These are phyloP conservation scores for Petrocephalus schoutedeni DNA, from an alignment of 2,797 vertebrate species.

Conservation along the genomic window DNA sequence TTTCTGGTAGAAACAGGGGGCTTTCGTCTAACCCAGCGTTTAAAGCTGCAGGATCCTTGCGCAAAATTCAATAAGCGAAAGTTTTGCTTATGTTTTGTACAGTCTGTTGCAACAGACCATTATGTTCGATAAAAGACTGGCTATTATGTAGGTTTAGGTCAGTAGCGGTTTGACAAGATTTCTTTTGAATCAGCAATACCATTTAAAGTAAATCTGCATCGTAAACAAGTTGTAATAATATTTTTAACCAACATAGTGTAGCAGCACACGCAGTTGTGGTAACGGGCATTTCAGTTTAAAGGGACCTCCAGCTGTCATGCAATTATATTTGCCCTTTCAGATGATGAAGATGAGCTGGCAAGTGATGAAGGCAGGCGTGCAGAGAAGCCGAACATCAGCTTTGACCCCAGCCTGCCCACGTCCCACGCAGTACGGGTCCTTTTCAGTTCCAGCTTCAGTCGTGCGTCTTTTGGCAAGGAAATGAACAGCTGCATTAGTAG, in stretches of 20 bases:
- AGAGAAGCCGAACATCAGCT: slow-evolving; percentile 86
- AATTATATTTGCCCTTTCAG: slow-evolving; percentile 33
- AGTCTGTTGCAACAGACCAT: neutral
- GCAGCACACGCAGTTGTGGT: neutral
- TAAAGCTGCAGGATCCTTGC: neutral
- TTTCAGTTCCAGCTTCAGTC: neutral
- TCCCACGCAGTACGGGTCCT: slow-evolving; percentile 79
- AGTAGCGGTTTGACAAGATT: neutral
- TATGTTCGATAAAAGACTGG: neutral
- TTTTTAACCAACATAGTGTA: neutral
- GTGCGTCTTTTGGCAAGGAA: neutral
- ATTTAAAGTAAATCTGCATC: no score
- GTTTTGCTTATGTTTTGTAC: neutral
- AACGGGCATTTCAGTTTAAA: neutral
- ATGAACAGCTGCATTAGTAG: neutral
- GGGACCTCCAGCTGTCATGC: neutral
- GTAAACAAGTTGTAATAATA: neutral
- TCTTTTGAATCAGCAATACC: no score
- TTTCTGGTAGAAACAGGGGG: neutral
- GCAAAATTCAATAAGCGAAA: neutral
- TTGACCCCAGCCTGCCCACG: slow-evolving; percentile 92
- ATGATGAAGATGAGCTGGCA: slow-evolving; percentile 85
- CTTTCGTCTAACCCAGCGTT: neutral
- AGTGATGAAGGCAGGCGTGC: slow-evolving; percentile 71
- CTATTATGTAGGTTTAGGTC: neutral